These are phyloP conservation scores for Dryobates pubescens DNA, from an alignment of 2,797 vertebrate species.

Conservation along the genomic window DNA sequence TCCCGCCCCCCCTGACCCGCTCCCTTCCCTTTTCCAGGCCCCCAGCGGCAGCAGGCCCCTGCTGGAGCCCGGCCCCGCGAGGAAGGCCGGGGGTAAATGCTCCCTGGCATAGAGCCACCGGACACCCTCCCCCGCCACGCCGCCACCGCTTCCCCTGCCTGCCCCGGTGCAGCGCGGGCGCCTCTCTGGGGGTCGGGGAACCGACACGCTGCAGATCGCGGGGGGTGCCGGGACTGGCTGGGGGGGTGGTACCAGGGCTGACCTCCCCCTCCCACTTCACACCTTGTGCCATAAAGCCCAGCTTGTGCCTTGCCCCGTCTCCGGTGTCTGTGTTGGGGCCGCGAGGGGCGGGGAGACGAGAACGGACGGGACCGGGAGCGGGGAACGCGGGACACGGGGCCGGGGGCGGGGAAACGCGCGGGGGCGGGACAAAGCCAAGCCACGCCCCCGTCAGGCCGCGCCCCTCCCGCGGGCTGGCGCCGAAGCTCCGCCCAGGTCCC, in stretches of 20 bases:
- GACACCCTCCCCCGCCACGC: background rate
- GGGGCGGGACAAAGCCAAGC: background rate
- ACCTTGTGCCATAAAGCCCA: background rate
- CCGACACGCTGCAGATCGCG: too few relatives aligned
- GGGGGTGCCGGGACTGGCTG: background rate
- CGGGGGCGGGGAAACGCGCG: background rate
- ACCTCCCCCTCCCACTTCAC: background rate
- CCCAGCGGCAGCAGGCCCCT: background rate
- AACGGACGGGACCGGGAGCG: too few relatives aligned
- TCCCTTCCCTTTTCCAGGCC: conserved; percentile 29
- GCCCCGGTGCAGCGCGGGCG: background rate
- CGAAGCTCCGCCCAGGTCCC: too few relatives aligned
- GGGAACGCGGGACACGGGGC: background rate
- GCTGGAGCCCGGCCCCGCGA: conserved; percentile 48
- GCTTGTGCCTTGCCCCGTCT: background rate
- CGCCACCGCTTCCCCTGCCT: background rate
- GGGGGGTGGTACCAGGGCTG: background rate
- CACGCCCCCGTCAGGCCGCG: background rate
- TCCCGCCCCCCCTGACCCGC: background rate
- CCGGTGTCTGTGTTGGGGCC: background rate
- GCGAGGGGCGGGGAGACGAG: background rate
- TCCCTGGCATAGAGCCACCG: conserved; percentile 29
- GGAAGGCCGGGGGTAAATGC: conserved; percentile 65
- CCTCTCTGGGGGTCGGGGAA: background rate
- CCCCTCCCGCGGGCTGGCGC: too few relatives aligned